Evolutionary conservation across 2,797 vertebrate genomes (phyloP).

Genomic region (Myripristis murdjan): DNA sequence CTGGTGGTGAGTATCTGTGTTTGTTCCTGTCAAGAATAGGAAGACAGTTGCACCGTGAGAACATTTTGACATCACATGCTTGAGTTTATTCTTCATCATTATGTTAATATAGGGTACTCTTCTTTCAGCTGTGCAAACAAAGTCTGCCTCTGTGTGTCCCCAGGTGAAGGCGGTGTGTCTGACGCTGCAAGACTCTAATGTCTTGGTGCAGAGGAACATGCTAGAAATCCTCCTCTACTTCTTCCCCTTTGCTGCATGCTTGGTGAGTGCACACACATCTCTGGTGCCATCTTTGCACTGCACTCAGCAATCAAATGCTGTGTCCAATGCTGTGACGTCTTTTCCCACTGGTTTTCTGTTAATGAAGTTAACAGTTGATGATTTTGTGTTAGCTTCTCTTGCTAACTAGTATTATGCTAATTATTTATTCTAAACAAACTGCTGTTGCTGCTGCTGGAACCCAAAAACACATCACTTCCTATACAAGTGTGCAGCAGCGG

Average conservation of each 20-base stretch:
- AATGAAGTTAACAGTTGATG: too few relatives aligned
- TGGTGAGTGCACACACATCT: slow-evolving; percentile 84
- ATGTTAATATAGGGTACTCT: background rate
- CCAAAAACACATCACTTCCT: too few relatives aligned
- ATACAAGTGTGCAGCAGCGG: too few relatives aligned
- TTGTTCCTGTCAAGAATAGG: background rate
- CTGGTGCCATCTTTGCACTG: background rate
- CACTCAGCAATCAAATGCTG: too few relatives aligned
- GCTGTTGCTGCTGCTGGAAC: too few relatives aligned
- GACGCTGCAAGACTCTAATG: slow-evolving; percentile 94
- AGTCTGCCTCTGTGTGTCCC: slow-evolving; percentile 18
- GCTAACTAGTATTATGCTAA: too few relatives aligned
- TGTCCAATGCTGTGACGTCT: too few relatives aligned
- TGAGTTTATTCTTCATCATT: background rate
- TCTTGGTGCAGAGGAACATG: slow-evolving; percentile 96
- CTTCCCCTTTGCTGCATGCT: slow-evolving; percentile 91
- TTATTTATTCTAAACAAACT: too few relatives aligned
- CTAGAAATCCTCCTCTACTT: slow-evolving; percentile 96
- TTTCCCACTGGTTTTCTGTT: too few relatives aligned
- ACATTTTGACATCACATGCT: background rate
- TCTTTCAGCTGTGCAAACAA: background rate
- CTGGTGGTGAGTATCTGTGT: slow-evolving; percentile 87
- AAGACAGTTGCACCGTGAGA: background rate
- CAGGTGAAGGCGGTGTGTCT: slow-evolving; percentile 92
- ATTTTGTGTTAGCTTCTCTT: too few relatives aligned